Base-by-base conservation (phyloP, 1,140 invertebrate genomes). In the Dendroctonus ponderosae region DNA sequence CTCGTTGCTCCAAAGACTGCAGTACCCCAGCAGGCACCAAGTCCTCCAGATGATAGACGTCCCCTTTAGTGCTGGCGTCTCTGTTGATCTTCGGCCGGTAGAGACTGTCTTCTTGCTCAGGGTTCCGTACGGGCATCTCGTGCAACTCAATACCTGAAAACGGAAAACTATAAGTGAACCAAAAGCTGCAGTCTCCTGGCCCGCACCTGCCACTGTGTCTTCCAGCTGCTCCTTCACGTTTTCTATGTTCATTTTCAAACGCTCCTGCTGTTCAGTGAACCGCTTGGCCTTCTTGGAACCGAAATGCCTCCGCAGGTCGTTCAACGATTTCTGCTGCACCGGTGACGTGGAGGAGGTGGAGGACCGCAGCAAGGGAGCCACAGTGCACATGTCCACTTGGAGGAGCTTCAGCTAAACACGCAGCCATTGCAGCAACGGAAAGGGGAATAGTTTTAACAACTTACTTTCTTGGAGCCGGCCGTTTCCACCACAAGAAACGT, bases 281-380 rank as follows among this genome's bases (percentile, higher is more conserved):
- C 80, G 70, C 73, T 80, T 83, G 0, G 72, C 68, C 69, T 78
- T 80, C 62, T 84, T 84, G 0, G 83, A 83, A 52, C 83, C 83
- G 76, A 84, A 85, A 56, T 82, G 70, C 75, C 82, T 84, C 48
- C 80, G 80, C 7, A 84, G 73, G 6, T 76, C 71, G 9, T 53
- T 63, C 8, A 66, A 38, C 15, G 70, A 62, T 44, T 65, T 59
- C 14, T 52, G 42, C 40, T 41, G 51, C 5, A 51, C 44, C 8
- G 57, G 12, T 9, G 43, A 41, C 6, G 44, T 46, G 44, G 1
- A 9, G 44, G 44, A 46, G 9, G 3, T 4, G 12, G 44, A 11
- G 9, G 9, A 3, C 26, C 26, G 62, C 7, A 68, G 46, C 26
- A 65, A 62, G 38, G 69, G 66, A 37, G 68, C 12, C 5, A 72